Percentiles rank a stretch among this genome's conserved stretches.
Conservation (phyloP, 2,888 invertebrate genomes). For the Panzeria rudis region DNA sequence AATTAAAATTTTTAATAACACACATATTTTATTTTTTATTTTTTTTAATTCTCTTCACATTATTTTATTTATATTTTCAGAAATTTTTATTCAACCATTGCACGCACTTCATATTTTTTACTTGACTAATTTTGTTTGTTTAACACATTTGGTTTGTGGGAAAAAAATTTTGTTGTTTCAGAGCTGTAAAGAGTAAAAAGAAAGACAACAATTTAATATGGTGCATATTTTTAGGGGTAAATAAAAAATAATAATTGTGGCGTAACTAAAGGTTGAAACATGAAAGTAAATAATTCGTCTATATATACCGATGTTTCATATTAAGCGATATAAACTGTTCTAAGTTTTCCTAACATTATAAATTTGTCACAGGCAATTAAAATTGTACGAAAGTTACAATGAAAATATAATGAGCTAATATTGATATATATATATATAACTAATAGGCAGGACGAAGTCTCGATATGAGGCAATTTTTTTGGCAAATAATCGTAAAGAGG, state of each 20-base stretch:
- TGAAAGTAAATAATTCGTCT: too few species aligned
- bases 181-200: slow-evolving; percentile 24
- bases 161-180: not conserved
- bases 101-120: slow-evolving; percentile 35
- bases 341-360: too few species aligned
- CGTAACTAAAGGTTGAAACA: too few species aligned
- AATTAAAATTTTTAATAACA: slow-evolving; percentile 51
- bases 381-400: too few species aligned
- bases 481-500: too few species aligned
- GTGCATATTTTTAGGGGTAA: not conserved
- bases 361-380: too few species aligned
- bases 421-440: too few species aligned
- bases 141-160: not conserved
- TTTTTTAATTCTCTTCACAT: not conserved
- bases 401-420: too few species aligned
- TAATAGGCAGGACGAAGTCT: too few species aligned
- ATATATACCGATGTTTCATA: too few species aligned
- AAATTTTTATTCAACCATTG: slow-evolving; percentile 25
- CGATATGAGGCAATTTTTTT: too few species aligned
- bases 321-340: too few species aligned
- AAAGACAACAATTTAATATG: not conserved
- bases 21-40: not conserved
- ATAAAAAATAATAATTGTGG: not conserved
- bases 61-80: not conserved
- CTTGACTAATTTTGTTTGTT: slow-evolving; percentile 13